Base-by-base conservation (phyloP, 2,113 vertebrate genomes). In the Stegostoma tigrinum region DNA sequence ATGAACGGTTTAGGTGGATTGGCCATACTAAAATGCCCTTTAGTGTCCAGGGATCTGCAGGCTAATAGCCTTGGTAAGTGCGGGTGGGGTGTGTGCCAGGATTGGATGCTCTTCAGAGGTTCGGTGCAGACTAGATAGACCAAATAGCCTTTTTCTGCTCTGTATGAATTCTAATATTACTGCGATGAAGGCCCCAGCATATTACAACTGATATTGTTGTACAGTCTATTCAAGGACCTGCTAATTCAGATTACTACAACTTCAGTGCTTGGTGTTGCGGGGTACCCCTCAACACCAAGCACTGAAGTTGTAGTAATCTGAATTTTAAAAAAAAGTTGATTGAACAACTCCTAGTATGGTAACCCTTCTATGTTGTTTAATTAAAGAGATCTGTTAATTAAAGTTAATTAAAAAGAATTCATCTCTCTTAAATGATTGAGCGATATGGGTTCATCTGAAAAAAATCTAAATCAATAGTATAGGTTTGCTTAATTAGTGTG, bases 401-500 rank as follows among this genome's bases (percentile, higher is more conserved):
- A 42, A n/a, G 12, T 61, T 61, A 15, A 4, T 38, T 83, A 38
- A 42, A n/a, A 48, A 48, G 48, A 48, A 48, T 48, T 90, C 30
- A 61, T 90, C 0, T 14, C 14, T 91, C 66, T 5, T 15, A 66
- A 91, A 66, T 66, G 19, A 61, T 90, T 55, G 87, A 87, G 52
- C 30, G 61, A 30, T 34, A 90, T 61, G 10, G 6, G 0, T 61
- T 61, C 24, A 30, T 45, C 24, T 94, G 23, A 94, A 61, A 83
- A 83, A 78, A 78, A 78, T 38, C n/a, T 83, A 42, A 83, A 83
- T 42, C 61, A 67, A 45, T 68, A 68, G 27, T 27, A 48, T 94
- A 45, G 8, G 67, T 94, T 94, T 94, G 38, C n/a, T 94, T 72
- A 95, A 75, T 95, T 52, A 95, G 45, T 45, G 66, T 45, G 45